Evolutionary conservation across 1,140 invertebrate species (phyloP).

Genomic region (Eufriesea mexicana): DNA sequence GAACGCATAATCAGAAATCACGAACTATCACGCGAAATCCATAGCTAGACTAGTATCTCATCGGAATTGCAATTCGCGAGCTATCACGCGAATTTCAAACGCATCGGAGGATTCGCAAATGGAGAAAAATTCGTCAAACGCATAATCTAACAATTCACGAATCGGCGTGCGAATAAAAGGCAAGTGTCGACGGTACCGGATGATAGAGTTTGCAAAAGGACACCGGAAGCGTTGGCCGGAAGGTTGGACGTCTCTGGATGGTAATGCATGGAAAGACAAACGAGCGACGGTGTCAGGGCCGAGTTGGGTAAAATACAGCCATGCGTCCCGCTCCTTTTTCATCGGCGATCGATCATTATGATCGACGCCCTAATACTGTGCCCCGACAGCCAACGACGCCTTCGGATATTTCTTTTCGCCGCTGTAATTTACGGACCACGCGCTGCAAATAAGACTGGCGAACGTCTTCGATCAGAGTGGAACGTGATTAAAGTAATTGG

Average conservation of each 20-base stretch:
- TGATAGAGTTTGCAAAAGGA: neutral
- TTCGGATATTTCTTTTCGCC: neutral
- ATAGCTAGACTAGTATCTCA: no score
- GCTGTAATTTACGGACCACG: neutral
- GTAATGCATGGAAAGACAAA: slow-evolving; percentile 17
- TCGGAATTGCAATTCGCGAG: no score
- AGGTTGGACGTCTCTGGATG: neutral
- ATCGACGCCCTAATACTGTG: neutral
- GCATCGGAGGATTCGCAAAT: no score
- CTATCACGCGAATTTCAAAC: no score
- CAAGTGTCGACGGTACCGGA: neutral
- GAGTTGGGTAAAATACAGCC: neutral
- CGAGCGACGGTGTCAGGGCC: neutral
- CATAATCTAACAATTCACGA: no score
- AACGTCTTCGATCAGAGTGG: no score
- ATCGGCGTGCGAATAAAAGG: neutral
- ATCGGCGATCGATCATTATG: slow-evolving; percentile 21
- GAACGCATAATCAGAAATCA: no score
- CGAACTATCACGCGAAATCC: no score
- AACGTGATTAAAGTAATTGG: neutral
- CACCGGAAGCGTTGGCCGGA: neutral
- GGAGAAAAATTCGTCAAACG: no score
- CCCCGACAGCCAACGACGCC: neutral
- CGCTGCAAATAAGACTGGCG: neutral
- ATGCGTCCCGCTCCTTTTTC: neutral